Evolutionary conservation across 2,113 vertebrate species (phyloP).

Genomic region (Forbesichthys agassizii): DNA sequence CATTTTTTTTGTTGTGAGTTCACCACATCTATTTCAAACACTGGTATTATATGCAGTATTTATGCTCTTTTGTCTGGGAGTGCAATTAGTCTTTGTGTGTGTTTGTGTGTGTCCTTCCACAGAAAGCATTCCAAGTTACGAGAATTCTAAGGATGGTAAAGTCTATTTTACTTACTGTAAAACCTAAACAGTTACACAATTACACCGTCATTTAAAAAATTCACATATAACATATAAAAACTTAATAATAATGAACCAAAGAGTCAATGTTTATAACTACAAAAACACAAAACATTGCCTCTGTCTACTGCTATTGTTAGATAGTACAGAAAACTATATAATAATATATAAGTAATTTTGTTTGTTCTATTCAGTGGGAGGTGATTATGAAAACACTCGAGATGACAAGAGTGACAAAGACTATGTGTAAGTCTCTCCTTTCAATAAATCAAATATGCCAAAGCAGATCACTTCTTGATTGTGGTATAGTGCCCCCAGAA

Average conservation of each 20-base stretch:
- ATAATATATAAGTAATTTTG: not conserved
- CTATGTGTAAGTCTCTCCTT: not conserved
- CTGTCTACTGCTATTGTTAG: no score
- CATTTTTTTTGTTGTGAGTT: not conserved
- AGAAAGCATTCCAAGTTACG: conserved; percentile 64
- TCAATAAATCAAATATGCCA: not conserved
- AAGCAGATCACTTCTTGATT: not conserved
- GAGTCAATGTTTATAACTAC: no score
- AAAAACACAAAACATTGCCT: no score
- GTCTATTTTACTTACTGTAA: not conserved
- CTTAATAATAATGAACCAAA: no score
- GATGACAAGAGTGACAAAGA: not conserved
- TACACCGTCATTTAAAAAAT: not conserved
- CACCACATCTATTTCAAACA: not conserved
- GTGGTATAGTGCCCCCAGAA: not conserved
- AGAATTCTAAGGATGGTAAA: conserved; percentile 46
- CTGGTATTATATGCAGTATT: no score
- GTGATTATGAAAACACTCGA: not conserved
- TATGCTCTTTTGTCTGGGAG: not conserved
- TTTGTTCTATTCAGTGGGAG: not conserved
- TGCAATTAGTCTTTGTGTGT: not conserved
- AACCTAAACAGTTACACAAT: not conserved
- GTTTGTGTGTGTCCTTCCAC: not conserved
- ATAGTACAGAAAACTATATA: no score
- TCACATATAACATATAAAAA: no score